phyloP scores from a whole-genome alignment of 2,797 vertebrate species.

The Arctocebus calabarensis region DNA sequence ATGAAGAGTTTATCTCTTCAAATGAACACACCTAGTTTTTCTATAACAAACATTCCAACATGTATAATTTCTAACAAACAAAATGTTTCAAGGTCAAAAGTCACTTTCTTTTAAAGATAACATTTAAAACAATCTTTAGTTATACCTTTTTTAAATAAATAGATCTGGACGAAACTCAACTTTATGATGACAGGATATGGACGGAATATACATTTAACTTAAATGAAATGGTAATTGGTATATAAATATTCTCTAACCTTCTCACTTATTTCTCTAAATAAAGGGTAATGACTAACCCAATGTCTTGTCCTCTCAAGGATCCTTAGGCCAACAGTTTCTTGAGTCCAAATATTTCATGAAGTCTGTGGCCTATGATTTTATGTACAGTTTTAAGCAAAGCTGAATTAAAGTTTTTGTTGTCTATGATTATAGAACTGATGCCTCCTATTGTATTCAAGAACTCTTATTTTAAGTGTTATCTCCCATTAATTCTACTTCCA shows the following conservation, averaged over 20 bases:
- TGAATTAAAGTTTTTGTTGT: neutral
- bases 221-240: neutral
- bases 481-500: neutral
- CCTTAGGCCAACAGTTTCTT: neutral
- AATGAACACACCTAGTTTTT: neutral
- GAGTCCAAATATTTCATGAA: neutral
- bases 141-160: neutral
- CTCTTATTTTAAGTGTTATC: neutral
- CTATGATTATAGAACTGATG: neutral
- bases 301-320: neutral
- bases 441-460: neutral
- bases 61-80: neutral
- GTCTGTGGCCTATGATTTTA: neutral
- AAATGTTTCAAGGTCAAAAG: neutral
- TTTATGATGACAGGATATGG: neutral
- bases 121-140: slow-evolving; percentile 28
- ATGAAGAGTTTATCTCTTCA: neutral
- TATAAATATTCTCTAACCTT: neutral
- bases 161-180: neutral
- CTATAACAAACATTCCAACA: neutral
- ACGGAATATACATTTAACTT: neutral
- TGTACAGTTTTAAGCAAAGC: neutral
- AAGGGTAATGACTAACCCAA: neutral
- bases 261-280: neutral
- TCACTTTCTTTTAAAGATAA: neutral